A percentile compares a stretch with the other conserved stretches of the same genome.
These are phyloP conservation scores for Ceyx margarethae DNA, from an alignment of 2,113 vertebrate genomes.

Conservation along the genomic window DNA sequence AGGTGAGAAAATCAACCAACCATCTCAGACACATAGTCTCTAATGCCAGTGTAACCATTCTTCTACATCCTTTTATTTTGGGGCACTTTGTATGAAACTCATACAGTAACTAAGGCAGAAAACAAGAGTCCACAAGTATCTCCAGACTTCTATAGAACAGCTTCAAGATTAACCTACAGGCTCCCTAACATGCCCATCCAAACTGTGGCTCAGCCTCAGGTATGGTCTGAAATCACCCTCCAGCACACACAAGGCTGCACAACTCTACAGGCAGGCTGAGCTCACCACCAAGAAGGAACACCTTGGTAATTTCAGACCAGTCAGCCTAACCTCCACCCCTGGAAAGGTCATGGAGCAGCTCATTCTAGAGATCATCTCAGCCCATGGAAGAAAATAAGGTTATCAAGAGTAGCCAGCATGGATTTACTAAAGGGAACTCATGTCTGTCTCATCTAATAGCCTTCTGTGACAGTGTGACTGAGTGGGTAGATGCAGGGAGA, in stretches of 20 bases:
- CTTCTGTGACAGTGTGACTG: too few species aligned
- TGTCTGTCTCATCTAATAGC: too few species aligned
- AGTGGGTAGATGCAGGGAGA: too few species aligned
- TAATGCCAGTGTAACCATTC: background rate
- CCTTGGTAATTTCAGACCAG: too few species aligned
- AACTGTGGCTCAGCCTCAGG: background rate
- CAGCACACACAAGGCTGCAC: background rate
- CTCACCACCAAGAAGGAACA: background rate
- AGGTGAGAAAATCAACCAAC: background rate
- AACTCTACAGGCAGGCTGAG: background rate
- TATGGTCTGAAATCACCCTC: background rate
- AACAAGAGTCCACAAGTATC: background rate
- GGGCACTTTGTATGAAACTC: background rate
- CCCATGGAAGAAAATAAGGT: too few species aligned
- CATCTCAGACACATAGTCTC: background rate
- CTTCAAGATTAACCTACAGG: background rate
- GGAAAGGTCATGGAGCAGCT: too few species aligned
- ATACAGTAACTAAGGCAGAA: background rate
- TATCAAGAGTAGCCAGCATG: too few species aligned
- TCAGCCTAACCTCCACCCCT: too few species aligned
- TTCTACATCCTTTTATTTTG: background rate
- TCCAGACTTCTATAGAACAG: background rate
- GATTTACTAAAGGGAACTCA: too few species aligned
- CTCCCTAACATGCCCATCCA: background rate
- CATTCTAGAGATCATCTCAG: too few species aligned